Base-by-base conservation (phyloP, 2,888 invertebrate species). In the Blera fallax region DNA sequence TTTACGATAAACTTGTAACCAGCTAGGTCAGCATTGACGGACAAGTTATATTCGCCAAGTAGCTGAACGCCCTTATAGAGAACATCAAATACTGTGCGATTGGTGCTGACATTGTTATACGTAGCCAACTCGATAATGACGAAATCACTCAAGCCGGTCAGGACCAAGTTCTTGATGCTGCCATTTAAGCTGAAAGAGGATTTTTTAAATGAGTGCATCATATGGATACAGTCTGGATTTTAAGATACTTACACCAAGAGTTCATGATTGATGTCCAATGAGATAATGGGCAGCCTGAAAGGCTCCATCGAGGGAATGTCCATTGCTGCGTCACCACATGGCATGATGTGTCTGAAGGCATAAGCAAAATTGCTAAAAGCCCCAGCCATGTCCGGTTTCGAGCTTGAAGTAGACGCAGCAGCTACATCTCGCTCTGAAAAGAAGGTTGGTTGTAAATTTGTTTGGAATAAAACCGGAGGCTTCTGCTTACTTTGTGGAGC, bases 291-390 rank as follows among this genome's bases (percentile, higher is more conserved):
- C 6, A 48, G 3, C 2, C 76, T 5, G n/a, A 88, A 34, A 0
- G 90, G 90, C 2, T 88, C 89, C 79, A 90, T 29, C 3, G 69
- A 67, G 0, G 90, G 90, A 7, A 90, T 81, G 1, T 84, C 32
- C 3, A 88, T 56, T 0, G 88, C 27, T 1, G 88, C 29, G 67
- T 87, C 89, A 24, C 90, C 90, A 40, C 90, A 90, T 7, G 89
- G 89, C 64, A 89, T 87, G 37, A 90, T 87, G 6, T 83, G 81
- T 65, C 88, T 87, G 56, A 89, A 88, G 11, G 89, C 88, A 3
- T 70, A 40, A 3, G 81, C 34, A 50, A 32, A n/a, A 5, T 56
- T 24, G n/a, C 16, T 11, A 0, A 62, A 7, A 1, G 40, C 37
- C 5, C 40, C 10, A 0, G 40, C 50, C 8, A 52, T 16, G 11